Evolutionary conservation across 2,113 vertebrate species (phyloP), one percentile per base, ranked within the genome.

Genomic region (Pseudonaja textilis): DNA sequence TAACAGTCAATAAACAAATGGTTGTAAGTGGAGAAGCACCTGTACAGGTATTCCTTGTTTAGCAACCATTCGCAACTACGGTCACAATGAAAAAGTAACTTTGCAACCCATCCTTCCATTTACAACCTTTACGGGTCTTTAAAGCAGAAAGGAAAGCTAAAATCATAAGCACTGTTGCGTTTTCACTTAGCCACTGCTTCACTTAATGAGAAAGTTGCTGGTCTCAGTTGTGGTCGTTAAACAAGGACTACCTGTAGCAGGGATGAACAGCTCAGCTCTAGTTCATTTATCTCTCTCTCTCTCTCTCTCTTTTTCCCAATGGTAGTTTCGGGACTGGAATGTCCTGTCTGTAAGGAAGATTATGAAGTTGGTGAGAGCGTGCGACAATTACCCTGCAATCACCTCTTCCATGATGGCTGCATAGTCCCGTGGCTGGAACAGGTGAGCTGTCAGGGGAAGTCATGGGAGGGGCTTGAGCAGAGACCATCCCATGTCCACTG

Each of bases 401-500:
- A 99, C 95, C 97, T 99, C 90, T 99, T 99, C 98, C 99, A 99
- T 10, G 98, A 99, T 69, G 98, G 98, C 96, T 99, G 99, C 96
- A 99, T 99, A 59, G 98, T 99, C 90, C 99, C 99, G 0, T 99
- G 99, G 99, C 98, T 99, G 94, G 99, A 99, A 95, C 99, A 99
- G 99, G 99, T 99, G 96, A 94, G 98, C 95, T 85, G 16, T 29
- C 0, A 0, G 1, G 2, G 0, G 1, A 26, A 45, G 39, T 57
- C 34, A 22, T 20, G 14, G 14, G 29, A 20, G 29, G 7, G 26
- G 7, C 26, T 26, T 20, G 47, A 34, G 1, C 29, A 20, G 50
- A 20, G 26, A 10, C 14, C 2, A 16, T 88, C 87, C 50, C 87
- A 4, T 3, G 29, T 1, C 26, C 50, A 0, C 5, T 8, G 18